Evolutionary conservation across 2,888 invertebrate genomes (phyloP).

Genomic region (Platynereis dumerilii): DNA sequence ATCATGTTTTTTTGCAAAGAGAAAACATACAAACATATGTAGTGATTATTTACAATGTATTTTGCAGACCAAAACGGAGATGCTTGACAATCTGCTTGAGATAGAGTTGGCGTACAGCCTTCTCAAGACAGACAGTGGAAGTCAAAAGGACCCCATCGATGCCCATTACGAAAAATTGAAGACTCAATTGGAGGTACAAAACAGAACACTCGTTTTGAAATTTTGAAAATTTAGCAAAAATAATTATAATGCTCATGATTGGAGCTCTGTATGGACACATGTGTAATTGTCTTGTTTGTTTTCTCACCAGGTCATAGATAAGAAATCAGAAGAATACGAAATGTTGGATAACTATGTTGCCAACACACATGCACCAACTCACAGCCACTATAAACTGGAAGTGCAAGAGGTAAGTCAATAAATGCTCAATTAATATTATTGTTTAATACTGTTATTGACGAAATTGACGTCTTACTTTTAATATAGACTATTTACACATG

Average conservation of each 20-base stretch:
- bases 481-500: no score
- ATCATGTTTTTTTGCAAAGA: no score
- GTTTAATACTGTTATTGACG: no score
- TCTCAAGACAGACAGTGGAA: slow-evolving; percentile 70
- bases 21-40: no score
- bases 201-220: no score
- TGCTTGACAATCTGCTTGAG: slow-evolving; percentile 92
- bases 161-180: slow-evolving; percentile 87
- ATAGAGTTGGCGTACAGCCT: slow-evolving; percentile 94
- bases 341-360: slow-evolving; percentile 79
- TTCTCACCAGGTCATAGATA: slow-evolving; percentile 69
- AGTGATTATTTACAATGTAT: no score
- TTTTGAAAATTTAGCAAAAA: not conserved
- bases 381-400: slow-evolving; percentile 75
- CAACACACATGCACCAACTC: slow-evolving; percentile 93
- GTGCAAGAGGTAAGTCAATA: slow-evolving; percentile 71
- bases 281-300: not conserved
- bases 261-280: no score
- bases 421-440: no score
- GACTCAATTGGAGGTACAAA: slow-evolving; percentile 74
- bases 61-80: slow-evolving; percentile 73
- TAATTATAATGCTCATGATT: not conserved
- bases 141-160: slow-evolving; percentile 75
- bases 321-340: slow-evolving; percentile 73
- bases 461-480: no score